These are phyloP conservation scores for Ascaphus truei DNA, from an alignment of 2,113 vertebrate genomes.

Conservation along the genomic window DNA sequence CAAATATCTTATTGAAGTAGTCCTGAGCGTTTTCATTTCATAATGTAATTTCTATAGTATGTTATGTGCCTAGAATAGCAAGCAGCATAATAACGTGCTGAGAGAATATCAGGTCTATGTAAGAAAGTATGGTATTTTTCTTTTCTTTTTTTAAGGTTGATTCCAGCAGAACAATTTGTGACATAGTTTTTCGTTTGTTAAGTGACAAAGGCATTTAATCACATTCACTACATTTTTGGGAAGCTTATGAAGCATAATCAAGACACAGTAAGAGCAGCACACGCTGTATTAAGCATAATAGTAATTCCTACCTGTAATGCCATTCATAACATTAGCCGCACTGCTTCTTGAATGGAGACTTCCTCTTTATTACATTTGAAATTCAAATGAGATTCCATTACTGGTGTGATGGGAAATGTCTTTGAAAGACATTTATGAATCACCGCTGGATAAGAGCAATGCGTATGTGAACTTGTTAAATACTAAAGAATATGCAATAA, in stretches of 20 bases:
- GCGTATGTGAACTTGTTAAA: too few relatives aligned
- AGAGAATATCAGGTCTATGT: not conserved
- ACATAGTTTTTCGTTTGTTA: too few relatives aligned
- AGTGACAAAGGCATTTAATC: too few relatives aligned
- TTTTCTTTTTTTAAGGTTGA: not conserved
- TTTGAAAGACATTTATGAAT: not conserved
- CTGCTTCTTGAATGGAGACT: not conserved
- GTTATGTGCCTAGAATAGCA: not conserved
- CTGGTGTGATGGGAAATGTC: not conserved
- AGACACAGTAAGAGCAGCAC: too few relatives aligned
- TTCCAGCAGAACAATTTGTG: too few relatives aligned
- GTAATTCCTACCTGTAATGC: too few relatives aligned
- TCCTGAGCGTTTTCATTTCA: too few relatives aligned
- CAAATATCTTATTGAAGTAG: not conserved
- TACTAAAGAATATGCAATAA: too few relatives aligned
- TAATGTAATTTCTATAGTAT: not conserved
- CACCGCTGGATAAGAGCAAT: too few relatives aligned
- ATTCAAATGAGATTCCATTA: conserved; percentile 13
- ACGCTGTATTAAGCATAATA: too few relatives aligned
- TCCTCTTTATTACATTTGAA: conserved; percentile 22
- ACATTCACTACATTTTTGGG: too few relatives aligned
- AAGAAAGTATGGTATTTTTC: not conserved
- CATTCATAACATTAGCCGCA: not conserved
- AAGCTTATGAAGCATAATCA: too few relatives aligned
- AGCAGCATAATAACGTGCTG: not conserved